A percentile compares a stretch with the other conserved stretches of the same genome.
phyloP scores from a whole-genome alignment of 2,888 invertebrate genomes.

The Ferdinandea cuprea region DNA sequence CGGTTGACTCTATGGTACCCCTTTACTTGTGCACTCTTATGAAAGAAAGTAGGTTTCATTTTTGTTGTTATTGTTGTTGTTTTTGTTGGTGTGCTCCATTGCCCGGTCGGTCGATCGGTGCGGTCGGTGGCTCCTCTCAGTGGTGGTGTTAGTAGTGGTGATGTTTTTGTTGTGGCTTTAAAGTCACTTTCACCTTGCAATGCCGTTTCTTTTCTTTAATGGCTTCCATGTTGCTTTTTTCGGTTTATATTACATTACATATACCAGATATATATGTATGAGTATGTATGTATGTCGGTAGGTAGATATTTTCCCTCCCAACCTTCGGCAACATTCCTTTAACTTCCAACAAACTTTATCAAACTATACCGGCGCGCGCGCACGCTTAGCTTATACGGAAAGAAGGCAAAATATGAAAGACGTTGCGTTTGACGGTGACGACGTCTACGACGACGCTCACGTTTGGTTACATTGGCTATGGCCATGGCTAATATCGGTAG shows the following conservation, averaged over 20 bases:
- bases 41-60: constrained; percentile 71
- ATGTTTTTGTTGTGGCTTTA: constrained; percentile 56
- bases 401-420: constrained; percentile 32
- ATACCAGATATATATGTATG: too few relatives aligned
- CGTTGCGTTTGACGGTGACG: constrained; percentile 18
- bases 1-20: constrained; percentile 38
- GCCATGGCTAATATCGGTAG: constrained; percentile 63
- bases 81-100: constrained; percentile 17
- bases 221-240: constrained; percentile 72
- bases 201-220: constrained; percentile 82
- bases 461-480: constrained; percentile 69
- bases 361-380: constrained; percentile 41
- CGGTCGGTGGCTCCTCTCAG: too few relatives aligned
- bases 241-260: constrained; percentile 67
- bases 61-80: constrained; percentile 34
- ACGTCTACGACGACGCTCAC: too few relatives aligned
- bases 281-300: too few relatives aligned
- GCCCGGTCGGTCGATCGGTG: background rate
- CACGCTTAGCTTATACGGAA: background rate
- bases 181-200: constrained; percentile 83
- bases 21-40: constrained; percentile 37
- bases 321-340: constrained; percentile 65
- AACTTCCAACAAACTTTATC: constrained; percentile 32
- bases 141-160: constrained; percentile 31
- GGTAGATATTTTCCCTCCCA: constrained; percentile 52